Evolutionary conservation across 2,797 vertebrate species (phyloP).

Genomic region (Acrossocheilus fasciatus): DNA sequence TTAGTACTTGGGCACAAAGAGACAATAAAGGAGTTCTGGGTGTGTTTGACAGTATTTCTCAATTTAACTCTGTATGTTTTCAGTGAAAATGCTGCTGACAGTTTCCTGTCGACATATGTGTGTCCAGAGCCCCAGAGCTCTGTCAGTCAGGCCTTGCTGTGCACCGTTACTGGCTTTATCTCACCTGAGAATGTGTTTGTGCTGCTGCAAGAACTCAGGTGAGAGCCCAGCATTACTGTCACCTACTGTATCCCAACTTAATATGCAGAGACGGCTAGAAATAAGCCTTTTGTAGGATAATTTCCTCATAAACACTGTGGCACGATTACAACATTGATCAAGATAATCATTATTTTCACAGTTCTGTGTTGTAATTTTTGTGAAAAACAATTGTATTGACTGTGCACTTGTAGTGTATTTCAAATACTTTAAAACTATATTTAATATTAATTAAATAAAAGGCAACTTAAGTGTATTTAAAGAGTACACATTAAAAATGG

Average conservation of each 20-base stretch:
- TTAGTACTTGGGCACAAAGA: not conserved
- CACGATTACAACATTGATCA: not conserved
- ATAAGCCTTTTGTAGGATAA: not conserved
- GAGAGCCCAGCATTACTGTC: slow-evolving; percentile 55
- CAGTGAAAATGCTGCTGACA: slow-evolving; percentile 83
- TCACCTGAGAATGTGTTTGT: slow-evolving; percentile 81
- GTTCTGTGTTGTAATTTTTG: not conserved
- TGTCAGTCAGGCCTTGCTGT: slow-evolving; percentile 75
- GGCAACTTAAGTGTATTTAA: not conserved
- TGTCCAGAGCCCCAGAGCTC: slow-evolving; percentile 82
- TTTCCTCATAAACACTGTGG: not conserved
- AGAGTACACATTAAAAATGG: too few species aligned
- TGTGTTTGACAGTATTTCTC: not conserved
- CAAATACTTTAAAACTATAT: not conserved
- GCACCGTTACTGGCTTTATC: slow-evolving; percentile 86
- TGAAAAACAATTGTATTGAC: not conserved
- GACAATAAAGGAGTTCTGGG: not conserved
- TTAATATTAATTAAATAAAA: too few species aligned
- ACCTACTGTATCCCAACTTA: not conserved
- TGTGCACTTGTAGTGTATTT: not conserved
- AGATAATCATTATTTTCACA: not conserved
- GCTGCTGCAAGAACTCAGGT: slow-evolving; percentile 85
- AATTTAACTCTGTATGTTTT: slow-evolving; percentile 12
- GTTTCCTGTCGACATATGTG: slow-evolving; percentile 85
- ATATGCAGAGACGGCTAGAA: not conserved